A percentile compares a stretch with the other conserved stretches of the same genome.
phyloP scores from a whole-genome alignment of 64 coral and sea anemone species.

The Dendronephthya gigantea region DNA sequence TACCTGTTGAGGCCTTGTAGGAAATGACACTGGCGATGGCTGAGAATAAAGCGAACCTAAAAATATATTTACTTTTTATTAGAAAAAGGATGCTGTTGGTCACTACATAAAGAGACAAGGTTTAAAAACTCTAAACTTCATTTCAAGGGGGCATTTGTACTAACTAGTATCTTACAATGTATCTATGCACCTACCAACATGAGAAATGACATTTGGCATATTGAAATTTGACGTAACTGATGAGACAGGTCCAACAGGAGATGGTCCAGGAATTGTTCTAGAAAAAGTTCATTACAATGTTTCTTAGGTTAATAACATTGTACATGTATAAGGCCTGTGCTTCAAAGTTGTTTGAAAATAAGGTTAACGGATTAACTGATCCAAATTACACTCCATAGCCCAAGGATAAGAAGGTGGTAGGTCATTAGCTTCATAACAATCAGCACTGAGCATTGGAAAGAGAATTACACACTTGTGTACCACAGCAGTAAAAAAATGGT shows the following conservation, averaged over 20 bases:
- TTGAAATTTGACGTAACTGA: neutral
- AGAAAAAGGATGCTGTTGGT: too few species aligned
- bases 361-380: too few species aligned
- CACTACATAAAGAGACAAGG: too few species aligned
- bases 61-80: neutral
- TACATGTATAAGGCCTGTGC: too few species aligned
- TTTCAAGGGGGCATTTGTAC: too few species aligned
- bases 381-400: too few species aligned
- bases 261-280: neutral
- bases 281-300: neutral
- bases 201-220: neutral
- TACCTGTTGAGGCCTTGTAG: neutral
- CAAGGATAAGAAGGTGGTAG: too few species aligned
- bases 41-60: neutral
- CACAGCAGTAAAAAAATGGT: neutral
- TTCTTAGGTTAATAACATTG: neutral
- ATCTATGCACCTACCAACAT: neutral
- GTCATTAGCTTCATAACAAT: too few species aligned
- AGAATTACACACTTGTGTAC: neutral
- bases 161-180: too few species aligned
- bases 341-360: too few species aligned
- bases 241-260: neutral
- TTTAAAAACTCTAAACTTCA: too few species aligned
- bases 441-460: too few species aligned
- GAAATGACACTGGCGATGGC: neutral